Evolutionary conservation across 2,888 invertebrate genomes (phyloP), one percentile per base, ranked within the genome.

Genomic region (Lapara coniferarum): DNA sequence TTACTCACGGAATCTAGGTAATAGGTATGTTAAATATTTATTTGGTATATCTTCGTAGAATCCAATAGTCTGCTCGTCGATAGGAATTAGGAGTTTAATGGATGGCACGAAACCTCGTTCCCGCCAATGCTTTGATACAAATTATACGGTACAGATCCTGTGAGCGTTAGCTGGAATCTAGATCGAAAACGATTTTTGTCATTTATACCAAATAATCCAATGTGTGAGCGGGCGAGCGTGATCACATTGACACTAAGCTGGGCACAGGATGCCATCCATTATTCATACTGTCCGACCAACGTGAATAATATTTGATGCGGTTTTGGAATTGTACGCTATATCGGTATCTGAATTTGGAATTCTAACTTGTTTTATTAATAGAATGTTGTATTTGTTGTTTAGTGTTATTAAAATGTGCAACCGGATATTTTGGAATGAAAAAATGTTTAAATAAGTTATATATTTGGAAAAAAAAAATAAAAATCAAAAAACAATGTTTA

Each of bases 161-260:
- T 73, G 69, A 75, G 72, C 70, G 71, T 72, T 66, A 67, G 52
- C 58, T 53, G 46, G 70, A 66, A 69, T 59, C 51, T 66, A 82
- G 83, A 85, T 85, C 81, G 81, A 78, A 81, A 85, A 84, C 82
- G 82, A 87, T 89, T 89, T 87, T 87, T 85, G 89, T 87, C 90
- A 89, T 91, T 89, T 90, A 89, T 87, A 86, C 87, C 85, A 85
- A 89, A 90, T 92, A 91, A 92, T 89, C 90, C 88, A 89, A 90
- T 89, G 89, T 87, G 84, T 84, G 79, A 82, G 84, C 85, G 85
- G 81, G 80, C 78, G 88, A 84, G 86, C 91, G 91, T 91, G 91
- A 91, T 91, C 91, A 89, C 89, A 89, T 91, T 87, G 92, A 86
- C 89, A 87, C 85, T 89, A 89, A 90, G 89, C 90, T 85, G 83